These are phyloP conservation scores for Elysia crispata DNA, from an alignment of 2,888 invertebrate species.

Conservation along the genomic window DNA sequence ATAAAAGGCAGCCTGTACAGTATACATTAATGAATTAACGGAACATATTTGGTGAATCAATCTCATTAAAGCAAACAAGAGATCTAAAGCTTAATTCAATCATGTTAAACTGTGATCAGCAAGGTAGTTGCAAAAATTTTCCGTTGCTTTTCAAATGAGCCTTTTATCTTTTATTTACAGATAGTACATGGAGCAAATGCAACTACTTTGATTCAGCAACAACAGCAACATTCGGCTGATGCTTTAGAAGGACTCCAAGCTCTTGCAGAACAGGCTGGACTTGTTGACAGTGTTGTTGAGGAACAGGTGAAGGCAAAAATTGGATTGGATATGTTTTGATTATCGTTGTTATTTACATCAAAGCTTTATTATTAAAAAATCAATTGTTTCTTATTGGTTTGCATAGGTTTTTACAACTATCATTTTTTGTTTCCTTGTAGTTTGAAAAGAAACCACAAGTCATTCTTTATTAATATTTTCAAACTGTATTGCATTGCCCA, in stretches of 20 bases:
- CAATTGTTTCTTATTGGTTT: not conserved
- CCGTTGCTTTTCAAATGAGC: too few species aligned
- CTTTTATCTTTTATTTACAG: too few species aligned
- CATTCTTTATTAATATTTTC: not conserved
- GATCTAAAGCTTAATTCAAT: too few species aligned
- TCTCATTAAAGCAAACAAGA: too few species aligned
- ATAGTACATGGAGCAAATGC: not conserved
- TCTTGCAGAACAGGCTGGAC: constrained; percentile 67
- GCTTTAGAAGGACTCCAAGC: constrained; percentile 74
- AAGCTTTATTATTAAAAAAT: too few species aligned
- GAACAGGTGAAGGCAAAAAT: constrained; percentile 45
- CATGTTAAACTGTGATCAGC: too few species aligned
- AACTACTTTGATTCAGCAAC: not conserved
- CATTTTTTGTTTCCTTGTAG: not conserved
- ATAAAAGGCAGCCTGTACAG: too few species aligned
- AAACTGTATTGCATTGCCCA: not conserved
- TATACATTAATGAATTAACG: too few species aligned
- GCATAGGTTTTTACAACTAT: too few species aligned
- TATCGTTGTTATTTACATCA: not conserved
- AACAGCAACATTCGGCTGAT: constrained; percentile 68
- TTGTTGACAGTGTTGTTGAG: constrained; percentile 53
- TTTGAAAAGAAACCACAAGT: too few species aligned
- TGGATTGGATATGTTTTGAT: not conserved
- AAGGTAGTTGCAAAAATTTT: too few species aligned
- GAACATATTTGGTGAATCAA: too few species aligned